Evolutionary conservation across 53 echinoderm and acorn worm species (phyloP).

Genomic region (Henricia sp.): DNA sequence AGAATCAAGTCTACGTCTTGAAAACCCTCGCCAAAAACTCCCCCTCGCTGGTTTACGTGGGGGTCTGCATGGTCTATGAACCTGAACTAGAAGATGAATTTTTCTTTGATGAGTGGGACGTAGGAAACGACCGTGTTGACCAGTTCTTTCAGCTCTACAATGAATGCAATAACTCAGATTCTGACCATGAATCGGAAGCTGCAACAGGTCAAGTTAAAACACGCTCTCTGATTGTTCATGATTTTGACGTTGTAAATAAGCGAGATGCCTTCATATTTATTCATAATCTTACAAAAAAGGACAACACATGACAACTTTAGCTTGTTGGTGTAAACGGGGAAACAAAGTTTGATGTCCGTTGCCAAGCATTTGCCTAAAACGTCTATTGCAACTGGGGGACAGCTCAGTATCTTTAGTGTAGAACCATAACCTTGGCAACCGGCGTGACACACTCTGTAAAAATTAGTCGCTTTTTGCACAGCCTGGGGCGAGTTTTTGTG

Average conservation of each 20-base stretch:
- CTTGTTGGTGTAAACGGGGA: not conserved
- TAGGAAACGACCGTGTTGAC: conserved; percentile 18
- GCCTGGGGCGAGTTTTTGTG: too few relatives aligned
- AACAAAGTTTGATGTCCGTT: too few relatives aligned
- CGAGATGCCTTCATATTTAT: conserved; percentile 51
- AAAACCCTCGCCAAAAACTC: not conserved
- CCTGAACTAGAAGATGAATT: not conserved
- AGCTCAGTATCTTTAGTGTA: too few relatives aligned
- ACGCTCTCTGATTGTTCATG: conserved; percentile 46
- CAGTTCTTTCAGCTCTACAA: conserved; percentile 37
- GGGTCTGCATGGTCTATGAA: conserved; percentile 48
- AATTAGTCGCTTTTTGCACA: too few relatives aligned
- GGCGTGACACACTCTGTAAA: too few relatives aligned
- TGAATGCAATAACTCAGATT: not conserved
- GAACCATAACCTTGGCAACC: too few relatives aligned
- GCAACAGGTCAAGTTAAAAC: not conserved
- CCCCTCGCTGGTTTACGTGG: conserved; percentile 22
- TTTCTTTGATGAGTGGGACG: conserved; percentile 34
- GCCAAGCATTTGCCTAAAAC: too few relatives aligned
- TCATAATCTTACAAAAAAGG: conserved; percentile 17
- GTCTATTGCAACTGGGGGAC: too few relatives aligned
- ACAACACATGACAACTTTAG: not conserved
- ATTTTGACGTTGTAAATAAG: conserved; percentile 26
- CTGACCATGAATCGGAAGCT: not conserved
- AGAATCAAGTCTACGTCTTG: conserved; percentile 12